A percentile compares a stretch with the other conserved stretches of the same genome.
phyloP scores from a whole-genome alignment of 2,797 vertebrate genomes.

The Zalophus californianus region DNA sequence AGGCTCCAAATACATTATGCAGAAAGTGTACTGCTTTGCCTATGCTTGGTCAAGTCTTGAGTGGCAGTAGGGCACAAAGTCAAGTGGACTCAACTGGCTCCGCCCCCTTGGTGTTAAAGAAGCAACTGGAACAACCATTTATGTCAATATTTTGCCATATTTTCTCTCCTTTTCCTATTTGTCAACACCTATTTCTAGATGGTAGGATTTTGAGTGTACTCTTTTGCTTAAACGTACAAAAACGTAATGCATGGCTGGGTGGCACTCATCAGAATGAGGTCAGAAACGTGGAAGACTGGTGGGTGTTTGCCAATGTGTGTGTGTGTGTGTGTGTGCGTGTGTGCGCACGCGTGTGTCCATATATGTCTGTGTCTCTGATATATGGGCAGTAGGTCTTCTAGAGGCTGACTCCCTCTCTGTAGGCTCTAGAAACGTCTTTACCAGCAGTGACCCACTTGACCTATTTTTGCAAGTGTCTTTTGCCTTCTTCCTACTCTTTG shows the following conservation, averaged over 20 bases:
- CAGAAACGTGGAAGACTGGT: background rate
- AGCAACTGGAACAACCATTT: background rate
- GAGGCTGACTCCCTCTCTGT: background rate
- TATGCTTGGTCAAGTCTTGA: background rate
- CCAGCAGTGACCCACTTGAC: background rate
- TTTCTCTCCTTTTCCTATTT: background rate
- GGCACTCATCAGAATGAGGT: background rate
- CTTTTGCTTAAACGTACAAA: background rate
- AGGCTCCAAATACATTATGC: background rate
- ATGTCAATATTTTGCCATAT: background rate
- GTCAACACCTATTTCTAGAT: background rate
- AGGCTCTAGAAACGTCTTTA: background rate
- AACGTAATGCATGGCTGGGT: background rate
- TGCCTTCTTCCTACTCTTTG: background rate
- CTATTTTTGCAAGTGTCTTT: background rate
- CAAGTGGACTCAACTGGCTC: background rate
- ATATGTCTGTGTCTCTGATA: background rate
- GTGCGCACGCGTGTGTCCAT: rapidly evolving
- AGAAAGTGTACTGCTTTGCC: background rate
- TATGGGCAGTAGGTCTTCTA: background rate
- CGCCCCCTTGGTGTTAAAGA: background rate
- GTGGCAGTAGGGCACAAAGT: no score
- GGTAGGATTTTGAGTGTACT: background rate
- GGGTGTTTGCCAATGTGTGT: background rate
- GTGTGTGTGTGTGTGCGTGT: background rate